Percentiles rank a stretch among this genome's conserved stretches.
These are phyloP conservation scores for Drosophila paucipuncta DNA, from an alignment of 2,888 invertebrate species.

Conservation along the genomic window DNA sequence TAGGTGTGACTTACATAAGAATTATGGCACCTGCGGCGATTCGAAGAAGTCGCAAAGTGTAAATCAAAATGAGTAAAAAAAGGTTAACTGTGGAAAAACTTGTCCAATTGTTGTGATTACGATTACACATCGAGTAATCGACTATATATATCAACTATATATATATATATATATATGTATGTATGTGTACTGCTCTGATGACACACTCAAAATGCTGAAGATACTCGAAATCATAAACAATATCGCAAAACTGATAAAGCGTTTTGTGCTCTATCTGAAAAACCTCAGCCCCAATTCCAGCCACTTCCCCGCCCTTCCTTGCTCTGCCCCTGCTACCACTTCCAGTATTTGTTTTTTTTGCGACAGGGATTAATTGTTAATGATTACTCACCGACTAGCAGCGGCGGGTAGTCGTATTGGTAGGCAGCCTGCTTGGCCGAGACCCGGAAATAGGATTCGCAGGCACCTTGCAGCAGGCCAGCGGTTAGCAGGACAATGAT, in stretches of 20 bases:
- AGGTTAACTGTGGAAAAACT: constrained; percentile 5
- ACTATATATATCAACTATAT: too few relatives aligned
- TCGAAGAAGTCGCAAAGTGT: constrained; percentile 31
- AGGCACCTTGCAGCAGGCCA: constrained; percentile 85
- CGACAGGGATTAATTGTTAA: constrained; percentile 53
- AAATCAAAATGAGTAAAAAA: background rate
- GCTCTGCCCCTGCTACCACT: background rate
- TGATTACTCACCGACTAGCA: constrained; percentile 85
- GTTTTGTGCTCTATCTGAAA: constrained; percentile 40
- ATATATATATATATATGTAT: background rate
- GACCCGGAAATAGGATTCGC: constrained; percentile 86
- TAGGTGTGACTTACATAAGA: background rate
- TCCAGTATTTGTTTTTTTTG: constrained; percentile 22
- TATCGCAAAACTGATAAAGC: constrained; percentile 75
- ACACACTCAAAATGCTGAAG: constrained; percentile 39
- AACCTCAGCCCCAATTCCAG: constrained; percentile 60
- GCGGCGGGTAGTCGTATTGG: constrained; percentile 85
- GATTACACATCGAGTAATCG: constrained; percentile 44
- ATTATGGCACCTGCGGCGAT: constrained; percentile 3
- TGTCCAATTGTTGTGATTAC: constrained; percentile 40
- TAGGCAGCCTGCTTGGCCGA: constrained; percentile 86
- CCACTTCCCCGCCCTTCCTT: constrained; percentile 15
- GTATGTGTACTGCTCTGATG: constrained; percentile 25
- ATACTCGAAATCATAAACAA: constrained; percentile 62
- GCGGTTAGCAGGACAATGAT: constrained; percentile 83